Evolutionary conservation across 2,113 vertebrate genomes (phyloP).

Genomic region (Boleophthalmus pectinirostris): DNA sequence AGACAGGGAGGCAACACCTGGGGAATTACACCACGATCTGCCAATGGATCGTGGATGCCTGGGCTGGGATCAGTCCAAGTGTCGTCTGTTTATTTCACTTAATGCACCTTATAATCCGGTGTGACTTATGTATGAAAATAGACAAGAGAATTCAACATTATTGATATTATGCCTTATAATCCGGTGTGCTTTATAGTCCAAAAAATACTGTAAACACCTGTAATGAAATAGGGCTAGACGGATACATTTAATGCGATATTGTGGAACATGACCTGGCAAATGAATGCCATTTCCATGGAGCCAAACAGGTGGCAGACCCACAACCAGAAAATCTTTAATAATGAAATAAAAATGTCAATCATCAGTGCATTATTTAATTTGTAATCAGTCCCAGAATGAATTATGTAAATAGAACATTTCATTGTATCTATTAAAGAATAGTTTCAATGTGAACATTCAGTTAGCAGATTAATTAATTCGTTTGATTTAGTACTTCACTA

Average conservation of each 20-base stretch:
- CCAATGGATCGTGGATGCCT: too few species aligned
- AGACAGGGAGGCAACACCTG: too few species aligned
- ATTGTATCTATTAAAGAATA: background rate
- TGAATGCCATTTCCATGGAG: background rate
- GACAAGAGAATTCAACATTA: too few species aligned
- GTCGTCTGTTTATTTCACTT: too few species aligned
- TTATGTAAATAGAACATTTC: background rate
- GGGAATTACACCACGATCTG: too few species aligned
- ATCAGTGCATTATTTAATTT: background rate
- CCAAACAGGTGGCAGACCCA: background rate
- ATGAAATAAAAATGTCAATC: background rate
- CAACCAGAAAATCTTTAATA: background rate
- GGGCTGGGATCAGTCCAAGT: too few species aligned
- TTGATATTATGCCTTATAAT: too few species aligned
- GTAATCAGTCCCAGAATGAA: background rate
- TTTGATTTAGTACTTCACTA: background rate
- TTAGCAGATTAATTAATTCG: background rate
- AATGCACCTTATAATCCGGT: too few species aligned
- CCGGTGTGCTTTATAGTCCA: too few species aligned
- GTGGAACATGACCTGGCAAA: background rate
- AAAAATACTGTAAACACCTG: background rate
- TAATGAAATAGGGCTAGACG: background rate
- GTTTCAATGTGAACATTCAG: background rate
- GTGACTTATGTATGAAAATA: too few species aligned
- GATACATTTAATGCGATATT: background rate